Evolutionary conservation across 2,888 invertebrate genomes (phyloP), one percentile per base, ranked within the genome.

Genomic region (Homarus gammarus): DNA sequence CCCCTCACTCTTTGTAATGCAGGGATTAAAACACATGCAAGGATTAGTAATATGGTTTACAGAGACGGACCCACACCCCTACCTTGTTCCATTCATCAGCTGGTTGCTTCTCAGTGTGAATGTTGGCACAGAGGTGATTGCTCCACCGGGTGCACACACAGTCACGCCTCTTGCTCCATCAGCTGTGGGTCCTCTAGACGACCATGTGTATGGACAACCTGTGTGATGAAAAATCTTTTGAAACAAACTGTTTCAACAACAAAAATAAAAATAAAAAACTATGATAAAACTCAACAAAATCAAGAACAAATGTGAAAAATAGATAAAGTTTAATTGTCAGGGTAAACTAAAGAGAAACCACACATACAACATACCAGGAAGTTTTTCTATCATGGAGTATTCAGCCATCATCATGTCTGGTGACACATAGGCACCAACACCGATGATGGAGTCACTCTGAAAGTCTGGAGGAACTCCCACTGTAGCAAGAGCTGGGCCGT

Each of bases 341-440:
- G 12, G 15, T 49, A 1, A 49, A 49, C 8, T 3, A 31, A 1
- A 18, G 56, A 56, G 12, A 44, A 44, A 44, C 5, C 6, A 22
- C 15, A 18, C 15, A 10, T 31, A 1, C 56, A 49, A 88, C 91
- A 97, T 97, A 84, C 96, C 97, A 33, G 97, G 96, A 92, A 97
- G 94, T 94, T 96, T 96, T 93, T 97, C 96, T 75, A 98, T 95
- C 95, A 99, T 95, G 0, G 98, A 97, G 95, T 99, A 99, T 93
- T 98, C 98, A 1, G 98, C 98, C 83, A 96, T 95, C 99, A 99
- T 99, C 99, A 99, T 99, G 93, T 98, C 98, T 0, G 99, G 97
- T 0, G 99, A 98, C 91, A 99, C 98, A 94, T 98, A 99, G 22
- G 99, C 99, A 31, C 99, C 99, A 85, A 99, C 98, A 90, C 97